These are phyloP conservation scores for Tetropium fuscum DNA, from an alignment of 2,888 invertebrate genomes.

Conservation along the genomic window DNA sequence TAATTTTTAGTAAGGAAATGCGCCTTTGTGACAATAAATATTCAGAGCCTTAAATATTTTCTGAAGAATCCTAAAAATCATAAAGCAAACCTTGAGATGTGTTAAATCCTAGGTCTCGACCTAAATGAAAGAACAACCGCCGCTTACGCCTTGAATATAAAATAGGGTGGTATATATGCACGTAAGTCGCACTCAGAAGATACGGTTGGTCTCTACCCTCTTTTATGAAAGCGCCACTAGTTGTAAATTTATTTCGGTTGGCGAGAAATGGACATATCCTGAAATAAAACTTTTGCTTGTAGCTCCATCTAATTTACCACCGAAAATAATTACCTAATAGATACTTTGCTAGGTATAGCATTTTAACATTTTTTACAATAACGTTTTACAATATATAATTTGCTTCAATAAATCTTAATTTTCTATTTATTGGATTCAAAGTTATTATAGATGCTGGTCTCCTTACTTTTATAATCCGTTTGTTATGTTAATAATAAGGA, in stretches of 20 bases:
- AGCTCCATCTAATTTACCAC: no score
- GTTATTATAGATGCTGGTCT: no score
- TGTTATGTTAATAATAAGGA: no score
- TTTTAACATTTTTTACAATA: no score
- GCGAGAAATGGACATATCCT: background rate
- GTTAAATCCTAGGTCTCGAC: conserved; percentile 45
- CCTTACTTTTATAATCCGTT: no score
- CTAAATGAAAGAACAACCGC: conserved; percentile 44
- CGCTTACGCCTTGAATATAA: conserved; percentile 33
- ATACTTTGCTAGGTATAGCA: no score
- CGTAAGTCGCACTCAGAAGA: conserved; percentile 35
- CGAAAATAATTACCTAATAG: no score
- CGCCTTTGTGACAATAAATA: conserved; percentile 31
- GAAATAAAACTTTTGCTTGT: background rate
- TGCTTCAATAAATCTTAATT: no score
- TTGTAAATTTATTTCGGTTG: conserved; percentile 11
- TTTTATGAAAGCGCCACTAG: conserved; percentile 13
- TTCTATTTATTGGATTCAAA: no score
- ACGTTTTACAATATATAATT: no score
- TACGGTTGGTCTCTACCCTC: conserved; percentile 14
- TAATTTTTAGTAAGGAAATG: conserved; percentile 12
- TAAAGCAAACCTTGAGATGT: conserved; percentile 46
- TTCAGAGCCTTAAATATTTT: conserved; percentile 45
- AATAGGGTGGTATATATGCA: conserved; percentile 29
- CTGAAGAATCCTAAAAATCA: conserved; percentile 44